Evolutionary conservation across 2,797 vertebrate species (phyloP), one percentile per base, ranked within the genome.

Genomic region (Ispidina lecontei): DNA sequence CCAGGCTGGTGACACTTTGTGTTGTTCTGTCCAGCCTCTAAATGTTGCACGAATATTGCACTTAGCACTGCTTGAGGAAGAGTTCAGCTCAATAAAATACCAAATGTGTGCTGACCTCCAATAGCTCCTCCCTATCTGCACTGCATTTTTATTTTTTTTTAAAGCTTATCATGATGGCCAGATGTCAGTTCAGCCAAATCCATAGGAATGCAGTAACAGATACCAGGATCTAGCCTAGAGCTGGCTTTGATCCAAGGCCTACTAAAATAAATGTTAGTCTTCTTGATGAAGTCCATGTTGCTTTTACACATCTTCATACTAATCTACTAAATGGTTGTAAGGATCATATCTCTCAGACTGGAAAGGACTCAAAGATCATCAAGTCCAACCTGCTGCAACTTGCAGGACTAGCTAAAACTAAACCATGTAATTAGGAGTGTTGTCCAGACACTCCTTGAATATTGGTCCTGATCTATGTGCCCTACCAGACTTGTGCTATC

Each of bases 131-230:
- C 69, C n/a, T 54, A 79, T 26, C 71, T 91, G 58, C 15, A 0
- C 3, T 55, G 55, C n/a, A 7, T 76, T 60, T 77, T 80, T 23
- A 5, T 47, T 47, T 47, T 14, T 63, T 59, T 60, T 23, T 1
- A 72, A 87, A 71, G 85, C 72, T 95, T 92, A 82, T 90, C 78
- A 29, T 5, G 10, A 69, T 22, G 43, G 65, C 81, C 91, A 93
- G 90, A 94, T 90, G 81, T 82, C 88, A 87, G 91, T 72, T 91
- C 68, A 84, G 91, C 59, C 87, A 94, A 95, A 82, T 81, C 89
- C 71, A 84, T 63, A 77, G 85, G 80, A 95, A 95, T 88, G 90
- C 33, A 91, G 80, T 51, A 95, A 90, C 71, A 91, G 84, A 91
- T 80, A 86, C 74, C 68, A 87, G 88, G 64, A 73, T 51, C 58